phyloP scores from a whole-genome alignment of 2,113 vertebrate species.

The Bagarius yarrelli region DNA sequence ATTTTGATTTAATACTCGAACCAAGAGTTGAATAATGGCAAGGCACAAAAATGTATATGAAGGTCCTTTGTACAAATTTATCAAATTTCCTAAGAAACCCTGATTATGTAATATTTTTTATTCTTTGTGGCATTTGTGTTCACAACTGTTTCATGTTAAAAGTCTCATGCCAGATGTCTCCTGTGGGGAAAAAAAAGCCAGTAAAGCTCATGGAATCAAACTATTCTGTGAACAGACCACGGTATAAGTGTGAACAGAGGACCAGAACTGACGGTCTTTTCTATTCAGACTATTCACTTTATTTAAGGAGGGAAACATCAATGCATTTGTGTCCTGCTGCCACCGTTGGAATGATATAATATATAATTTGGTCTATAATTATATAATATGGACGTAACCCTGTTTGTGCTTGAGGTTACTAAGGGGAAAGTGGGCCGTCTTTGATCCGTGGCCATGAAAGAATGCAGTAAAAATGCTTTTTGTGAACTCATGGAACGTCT shows the following conservation, averaged over 20 bases:
- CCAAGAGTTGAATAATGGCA: neutral
- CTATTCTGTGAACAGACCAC: slow-evolving; percentile 39
- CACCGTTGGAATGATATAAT: slow-evolving; percentile 56
- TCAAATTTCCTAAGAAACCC: neutral
- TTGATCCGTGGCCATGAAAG: slow-evolving; percentile 11
- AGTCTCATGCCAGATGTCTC: slow-evolving; percentile 46
- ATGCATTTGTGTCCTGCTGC: slow-evolving; percentile 53
- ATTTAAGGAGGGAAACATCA: slow-evolving; percentile 58
- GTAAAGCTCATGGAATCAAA: slow-evolving; percentile 52
- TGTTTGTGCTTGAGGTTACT: slow-evolving; percentile 50
- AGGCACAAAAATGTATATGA: neutral
- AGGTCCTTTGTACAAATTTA: neutral
- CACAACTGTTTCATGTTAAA: slow-evolving; percentile 35
- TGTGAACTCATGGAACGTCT: neutral
- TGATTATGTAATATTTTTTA: slow-evolving; percentile 20
- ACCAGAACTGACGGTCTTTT: slow-evolving; percentile 53
- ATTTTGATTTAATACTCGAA: neutral
- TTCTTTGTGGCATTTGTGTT: slow-evolving; percentile 28
- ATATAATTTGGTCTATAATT: no score
- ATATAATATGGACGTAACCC: slow-evolving; percentile 45
- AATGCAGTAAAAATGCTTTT: slow-evolving; percentile 19
- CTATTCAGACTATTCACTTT: slow-evolving; percentile 55
- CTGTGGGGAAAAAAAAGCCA: slow-evolving; percentile 38
- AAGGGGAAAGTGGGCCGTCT: neutral
- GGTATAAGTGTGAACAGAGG: slow-evolving; percentile 17